Percentiles rank a stretch among this genome's conserved stretches.
Conservation (phyloP, 2,888 invertebrate species). For the Agrotis exclamationis region DNA sequence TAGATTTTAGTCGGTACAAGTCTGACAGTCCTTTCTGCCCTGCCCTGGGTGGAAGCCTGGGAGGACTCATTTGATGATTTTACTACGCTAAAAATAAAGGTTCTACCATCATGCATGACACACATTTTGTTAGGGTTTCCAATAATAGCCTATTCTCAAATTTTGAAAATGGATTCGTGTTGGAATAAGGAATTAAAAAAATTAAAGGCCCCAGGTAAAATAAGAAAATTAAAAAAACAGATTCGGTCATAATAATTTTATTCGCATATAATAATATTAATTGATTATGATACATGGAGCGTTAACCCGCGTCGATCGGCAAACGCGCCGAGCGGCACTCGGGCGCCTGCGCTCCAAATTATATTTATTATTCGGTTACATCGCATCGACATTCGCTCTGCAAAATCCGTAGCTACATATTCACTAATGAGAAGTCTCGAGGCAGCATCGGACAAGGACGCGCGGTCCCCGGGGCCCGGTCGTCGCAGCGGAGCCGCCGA, state of each 20-base stretch:
- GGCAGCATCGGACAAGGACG: conserved; percentile 85
- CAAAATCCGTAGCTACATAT: conserved; percentile 88
- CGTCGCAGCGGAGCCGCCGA: conserved; percentile 79
- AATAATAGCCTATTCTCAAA: too few relatives aligned
- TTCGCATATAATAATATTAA: conserved; percentile 91
- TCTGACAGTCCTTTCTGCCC: too few relatives aligned
- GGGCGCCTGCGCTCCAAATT: conserved; percentile 83
- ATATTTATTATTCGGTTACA: conserved; percentile 88
- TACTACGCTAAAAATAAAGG: too few relatives aligned
- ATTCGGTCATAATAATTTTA: conserved; percentile 89
- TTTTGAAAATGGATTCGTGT: too few relatives aligned
- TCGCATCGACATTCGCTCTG: conserved; percentile 87
- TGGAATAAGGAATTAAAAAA: too few relatives aligned
- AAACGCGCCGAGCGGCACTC: conserved; percentile 75
- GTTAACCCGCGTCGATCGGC: conserved; percentile 79
- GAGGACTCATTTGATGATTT: too few relatives aligned
- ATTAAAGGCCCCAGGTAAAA: too few relatives aligned
- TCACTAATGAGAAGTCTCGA: conserved; percentile 90
- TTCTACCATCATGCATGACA: too few relatives aligned
- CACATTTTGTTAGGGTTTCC: too few relatives aligned
- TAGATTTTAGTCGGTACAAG: too few relatives aligned
- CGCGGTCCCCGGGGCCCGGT: conserved; percentile 77
- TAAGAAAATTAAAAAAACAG: conserved; percentile 64
- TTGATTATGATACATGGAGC: conserved; percentile 91
- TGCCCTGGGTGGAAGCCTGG: too few relatives aligned